Base-by-base conservation (phyloP, 2,113 vertebrate genomes). In the Mormyrus lacerda region DNA sequence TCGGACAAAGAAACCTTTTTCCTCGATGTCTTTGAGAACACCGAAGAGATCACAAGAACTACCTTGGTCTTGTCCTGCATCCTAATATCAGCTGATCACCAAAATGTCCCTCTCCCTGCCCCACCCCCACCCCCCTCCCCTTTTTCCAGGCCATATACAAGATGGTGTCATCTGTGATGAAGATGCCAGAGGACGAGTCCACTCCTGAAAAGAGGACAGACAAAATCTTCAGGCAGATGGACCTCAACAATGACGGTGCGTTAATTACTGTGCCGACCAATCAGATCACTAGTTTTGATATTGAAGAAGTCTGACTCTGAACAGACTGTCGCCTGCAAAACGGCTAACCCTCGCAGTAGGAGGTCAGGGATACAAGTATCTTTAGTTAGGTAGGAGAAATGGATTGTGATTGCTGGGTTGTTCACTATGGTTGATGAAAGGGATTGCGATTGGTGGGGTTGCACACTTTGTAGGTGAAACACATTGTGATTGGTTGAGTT, bases 191-290 rank as follows among this genome's bases (percentile, higher is more conserved):
- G 88, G 98, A 99, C 21, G 98, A 99, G 92, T 99, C 98, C 47
- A 99, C 98, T 61, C 98, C 98, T 0, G 98, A 99, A 95, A 99
- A 99, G 94, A 96, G 98, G 92, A 99, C 98, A 0, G 98, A 99
- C 94, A 99, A 99, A 95, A 99, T 99, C 95, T 99, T 99, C 96
- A 97, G 97, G 93, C 98, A 99, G 96, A 99, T 99, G 98, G 98
- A 99, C 93, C 97, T 98, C 89, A 97, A 99, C 96, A 99, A 99
- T 53, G 98, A 99, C 0, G 98, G 98, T 99, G 96, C 97, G 96
- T 90, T 90, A 90, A 76, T 61, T 90, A 42, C 58, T 89, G 85
- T 86, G 53, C 85, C 24, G 47, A 83, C n/a, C 61, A 61, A 21
- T n/a, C 2, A 61, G 55, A 61, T 61, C 53, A 21, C 19, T 27